Base-by-base conservation (phyloP, 2,797 vertebrate genomes). In the Smutsia gigantea region DNA sequence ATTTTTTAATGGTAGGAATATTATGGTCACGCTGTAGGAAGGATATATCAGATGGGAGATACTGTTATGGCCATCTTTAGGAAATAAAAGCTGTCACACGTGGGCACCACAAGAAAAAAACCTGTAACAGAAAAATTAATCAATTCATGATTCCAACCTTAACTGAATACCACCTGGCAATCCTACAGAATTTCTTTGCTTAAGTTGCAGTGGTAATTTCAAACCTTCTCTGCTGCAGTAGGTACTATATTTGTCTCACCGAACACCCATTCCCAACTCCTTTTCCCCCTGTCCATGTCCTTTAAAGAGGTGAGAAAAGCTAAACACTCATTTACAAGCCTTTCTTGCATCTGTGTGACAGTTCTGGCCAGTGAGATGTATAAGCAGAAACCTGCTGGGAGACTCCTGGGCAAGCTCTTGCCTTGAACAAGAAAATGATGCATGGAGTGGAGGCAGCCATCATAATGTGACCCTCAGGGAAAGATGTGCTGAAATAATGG, bases 51-150 rank as follows among this genome's bases (percentile, higher is more conserved):
- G 59, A 29, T 87, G 34, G 27, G 53, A 61, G 59, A 15, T 31
- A 18, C 1, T 59, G 12, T 23, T 6, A 2, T 71, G 25, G 7
- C 15, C 61, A n/a, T 57, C 53, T 87, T 78, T 34, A 15, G 34
- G 79, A 94, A 87, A 89, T n/a, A 68, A 92, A 92, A 79, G 66
- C 49, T 63, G 46, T 39, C 59, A 85, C 37, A 75, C 23, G 10
- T 37, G 37, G 63, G 46, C 78, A 14, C 51, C 72, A 51, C 25
- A 51, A 42, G 57, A 37, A 90, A 92, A 69, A 53, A 61, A 55
- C 5, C 4, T 10, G 23, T 69, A 68, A 59, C 57, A 46, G 27
- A 84, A 75, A 93, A 86, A 69, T 21, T 23, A 77, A 27, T 51
- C 21, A 46, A 81, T 42, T 88, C 19, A 74, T 37, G 25, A 88